phyloP scores from a whole-genome alignment of 2,797 vertebrate species.

The Pseudocheirus occidentalis region DNA sequence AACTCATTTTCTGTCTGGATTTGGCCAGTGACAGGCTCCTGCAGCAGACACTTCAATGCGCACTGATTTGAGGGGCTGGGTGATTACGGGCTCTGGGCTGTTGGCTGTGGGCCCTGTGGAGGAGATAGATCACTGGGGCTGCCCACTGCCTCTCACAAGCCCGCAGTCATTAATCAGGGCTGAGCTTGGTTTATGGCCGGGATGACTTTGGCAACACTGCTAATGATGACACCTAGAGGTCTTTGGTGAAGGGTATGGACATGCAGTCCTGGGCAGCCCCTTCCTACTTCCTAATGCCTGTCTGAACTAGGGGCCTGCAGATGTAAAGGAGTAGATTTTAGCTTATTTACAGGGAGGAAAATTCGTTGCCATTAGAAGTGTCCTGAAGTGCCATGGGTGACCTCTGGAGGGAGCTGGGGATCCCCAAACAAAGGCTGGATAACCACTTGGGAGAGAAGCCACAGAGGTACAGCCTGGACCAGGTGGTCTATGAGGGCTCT shows the following conservation, averaged over 20 bases:
- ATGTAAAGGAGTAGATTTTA: background rate
- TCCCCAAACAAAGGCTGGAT: background rate
- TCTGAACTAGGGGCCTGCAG: background rate
- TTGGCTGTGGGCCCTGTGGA: slow-evolving; percentile 11
- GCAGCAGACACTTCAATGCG: background rate
- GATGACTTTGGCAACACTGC: slow-evolving; percentile 52
- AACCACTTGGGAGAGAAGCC: background rate
- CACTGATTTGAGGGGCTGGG: background rate
- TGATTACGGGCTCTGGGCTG: background rate
- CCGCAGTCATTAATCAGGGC: slow-evolving; percentile 52
- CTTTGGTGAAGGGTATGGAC: background rate
- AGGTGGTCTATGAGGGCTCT: background rate
- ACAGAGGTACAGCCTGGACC: background rate
- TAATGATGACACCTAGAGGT: slow-evolving; percentile 32
- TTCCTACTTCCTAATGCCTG: background rate
- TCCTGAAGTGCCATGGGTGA: background rate
- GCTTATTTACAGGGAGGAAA: background rate
- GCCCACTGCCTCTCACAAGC: background rate
- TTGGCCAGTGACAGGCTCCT: background rate
- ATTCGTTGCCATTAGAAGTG: background rate
- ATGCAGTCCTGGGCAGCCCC: background rate
- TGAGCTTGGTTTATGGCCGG: slow-evolving; percentile 47
- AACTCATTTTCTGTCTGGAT: background rate
- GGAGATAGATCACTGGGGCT: slow-evolving; percentile 52
- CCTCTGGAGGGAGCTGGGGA: background rate